These are phyloP conservation scores for Thinocorus orbignyianus DNA, from an alignment of 2,113 vertebrate genomes.

Conservation along the genomic window DNA sequence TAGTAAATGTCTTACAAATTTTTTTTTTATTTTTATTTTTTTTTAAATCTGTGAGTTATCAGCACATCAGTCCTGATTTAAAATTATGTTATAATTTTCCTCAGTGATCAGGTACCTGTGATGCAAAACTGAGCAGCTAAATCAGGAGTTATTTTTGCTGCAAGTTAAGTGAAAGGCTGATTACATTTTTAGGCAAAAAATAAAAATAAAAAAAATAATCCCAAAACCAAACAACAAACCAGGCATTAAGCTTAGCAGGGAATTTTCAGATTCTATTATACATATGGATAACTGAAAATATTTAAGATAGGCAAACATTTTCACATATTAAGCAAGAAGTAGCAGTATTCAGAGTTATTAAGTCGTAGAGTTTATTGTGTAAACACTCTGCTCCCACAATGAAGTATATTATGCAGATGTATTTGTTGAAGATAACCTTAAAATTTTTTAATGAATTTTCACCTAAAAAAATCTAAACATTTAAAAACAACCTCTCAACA, in stretches of 20 bases:
- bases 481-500: not conserved
- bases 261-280: not conserved
- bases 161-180: not conserved
- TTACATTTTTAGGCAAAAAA: not conserved
- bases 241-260: not conserved
- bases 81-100: not conserved
- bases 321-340: not conserved
- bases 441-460: not conserved
- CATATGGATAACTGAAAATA: not conserved
- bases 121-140: not conserved
- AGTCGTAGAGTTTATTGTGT: not conserved
- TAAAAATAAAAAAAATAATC: accelerated
- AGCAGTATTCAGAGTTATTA: not conserved
- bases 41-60: not conserved
- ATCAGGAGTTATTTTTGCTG: not conserved
- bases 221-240: not conserved
- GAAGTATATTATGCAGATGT: not conserved
- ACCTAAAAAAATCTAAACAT: not conserved
- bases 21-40: not conserved
- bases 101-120: not conserved
- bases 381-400: not conserved
- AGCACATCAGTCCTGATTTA: not conserved
- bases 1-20: not conserved
- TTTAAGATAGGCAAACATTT: not conserved
- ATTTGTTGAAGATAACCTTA: not conserved